Evolutionary conservation across 2,113 vertebrate genomes (phyloP).

Genomic region (Ameiurus melas): DNA sequence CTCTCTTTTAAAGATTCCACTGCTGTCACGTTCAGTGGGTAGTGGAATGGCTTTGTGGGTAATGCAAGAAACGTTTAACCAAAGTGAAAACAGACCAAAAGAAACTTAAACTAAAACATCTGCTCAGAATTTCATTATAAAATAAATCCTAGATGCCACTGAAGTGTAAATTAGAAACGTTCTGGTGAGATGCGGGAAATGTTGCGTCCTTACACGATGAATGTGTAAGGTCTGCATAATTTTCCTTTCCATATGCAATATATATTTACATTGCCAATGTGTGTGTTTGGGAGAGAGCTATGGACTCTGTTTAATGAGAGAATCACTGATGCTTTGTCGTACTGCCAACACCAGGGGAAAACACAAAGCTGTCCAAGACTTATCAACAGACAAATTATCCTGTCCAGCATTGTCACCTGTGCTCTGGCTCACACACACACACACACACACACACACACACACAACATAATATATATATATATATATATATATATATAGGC

Average conservation of each 20-base stretch:
- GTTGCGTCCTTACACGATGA: background rate
- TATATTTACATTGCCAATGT: background rate
- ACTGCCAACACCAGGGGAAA: background rate
- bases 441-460: background rate
- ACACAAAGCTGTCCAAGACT: slow-evolving; percentile 15
- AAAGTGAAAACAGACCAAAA: background rate
- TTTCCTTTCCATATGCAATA: background rate
- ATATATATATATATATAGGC: no score
- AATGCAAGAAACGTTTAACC: background rate
- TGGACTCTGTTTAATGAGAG: background rate
- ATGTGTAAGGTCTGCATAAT: background rate
- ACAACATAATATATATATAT: no score
- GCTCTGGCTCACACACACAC: background rate
- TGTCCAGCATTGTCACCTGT: background rate
- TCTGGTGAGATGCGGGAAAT: background rate
- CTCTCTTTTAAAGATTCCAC: background rate
- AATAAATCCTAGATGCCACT: background rate
- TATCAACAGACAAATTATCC: slow-evolving; percentile 23
- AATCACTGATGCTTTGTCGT: slow-evolving; percentile 17
- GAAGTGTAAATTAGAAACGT: background rate
- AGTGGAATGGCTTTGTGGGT: background rate
- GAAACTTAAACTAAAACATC: background rate
- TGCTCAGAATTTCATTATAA: background rate
- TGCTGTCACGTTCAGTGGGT: background rate
- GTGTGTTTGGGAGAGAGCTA: background rate